These are phyloP conservation scores for Synergus itoensis DNA, from an alignment of 2,888 invertebrate genomes.

Conservation along the genomic window DNA sequence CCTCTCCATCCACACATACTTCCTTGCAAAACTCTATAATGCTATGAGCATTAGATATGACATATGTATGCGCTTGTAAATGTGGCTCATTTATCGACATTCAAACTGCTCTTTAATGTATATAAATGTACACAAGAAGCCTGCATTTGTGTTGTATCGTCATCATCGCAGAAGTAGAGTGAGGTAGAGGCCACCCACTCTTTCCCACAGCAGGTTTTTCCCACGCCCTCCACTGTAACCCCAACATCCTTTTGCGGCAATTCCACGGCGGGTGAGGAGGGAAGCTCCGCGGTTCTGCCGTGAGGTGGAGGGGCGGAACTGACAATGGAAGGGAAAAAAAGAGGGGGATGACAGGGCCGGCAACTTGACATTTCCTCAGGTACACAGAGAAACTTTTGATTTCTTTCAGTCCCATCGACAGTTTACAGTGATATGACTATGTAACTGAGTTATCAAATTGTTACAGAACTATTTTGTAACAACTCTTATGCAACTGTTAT, in stretches of 20 bases:
- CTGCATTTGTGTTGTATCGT: slow-evolving; percentile 22
- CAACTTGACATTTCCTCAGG: not conserved
- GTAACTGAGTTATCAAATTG: too few relatives aligned
- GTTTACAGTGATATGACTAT: too few relatives aligned
- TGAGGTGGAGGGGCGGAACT: slow-evolving; percentile 35
- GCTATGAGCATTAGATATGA: too few relatives aligned
- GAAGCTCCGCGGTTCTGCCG: slow-evolving; percentile 19
- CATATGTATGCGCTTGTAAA: not conserved
- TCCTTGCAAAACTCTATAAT: not conserved
- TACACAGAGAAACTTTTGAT: too few relatives aligned
- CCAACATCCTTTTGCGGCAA: slow-evolving; percentile 84
- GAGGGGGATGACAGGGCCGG: not conserved
- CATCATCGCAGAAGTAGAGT: slow-evolving; percentile 72
- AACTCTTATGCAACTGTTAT: too few relatives aligned
- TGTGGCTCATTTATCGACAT: not conserved
- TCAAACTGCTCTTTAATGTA: not conserved
- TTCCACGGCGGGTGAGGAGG: slow-evolving; percentile 64
- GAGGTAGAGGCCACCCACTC: slow-evolving; percentile 86
- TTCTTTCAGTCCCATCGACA: too few relatives aligned
- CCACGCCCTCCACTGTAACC: slow-evolving; percentile 89
- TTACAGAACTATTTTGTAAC: too few relatives aligned
- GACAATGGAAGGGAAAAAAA: slow-evolving; percentile 49
- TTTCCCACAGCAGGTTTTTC: slow-evolving; percentile 90
- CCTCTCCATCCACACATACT: not conserved
- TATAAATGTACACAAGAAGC: not conserved